These are phyloP conservation scores for Xestia xanthographa DNA, from an alignment of 2,888 invertebrate genomes.

Conservation along the genomic window DNA sequence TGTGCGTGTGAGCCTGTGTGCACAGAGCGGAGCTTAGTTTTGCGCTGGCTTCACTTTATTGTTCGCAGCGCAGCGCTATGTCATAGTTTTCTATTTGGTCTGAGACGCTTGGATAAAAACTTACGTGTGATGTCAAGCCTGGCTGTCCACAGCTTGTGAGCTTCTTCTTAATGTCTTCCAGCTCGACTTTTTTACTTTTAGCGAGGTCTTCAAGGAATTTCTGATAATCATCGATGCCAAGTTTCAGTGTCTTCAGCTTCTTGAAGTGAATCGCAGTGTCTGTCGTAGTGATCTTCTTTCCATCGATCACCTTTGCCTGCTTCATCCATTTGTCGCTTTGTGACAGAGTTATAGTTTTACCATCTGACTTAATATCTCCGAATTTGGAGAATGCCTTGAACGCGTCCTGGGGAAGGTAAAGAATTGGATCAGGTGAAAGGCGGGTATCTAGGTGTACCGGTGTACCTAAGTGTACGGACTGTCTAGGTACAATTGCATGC, in stretches of 20 bases:
- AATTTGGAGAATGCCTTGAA: constrained; percentile 96
- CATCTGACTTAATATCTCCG: constrained; percentile 96
- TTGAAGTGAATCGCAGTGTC: constrained; percentile 97
- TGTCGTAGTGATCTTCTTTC: constrained; percentile 96
- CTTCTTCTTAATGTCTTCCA: constrained; percentile 95
- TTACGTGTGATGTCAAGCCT: constrained; percentile 89
- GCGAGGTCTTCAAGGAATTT: constrained; percentile 96
- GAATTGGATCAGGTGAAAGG: not conserved
- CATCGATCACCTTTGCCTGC: constrained; percentile 95
- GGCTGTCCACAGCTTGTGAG: constrained; percentile 95
- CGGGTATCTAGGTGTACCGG: not conserved
- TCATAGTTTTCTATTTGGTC: no score
- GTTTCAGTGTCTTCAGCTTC: constrained; percentile 95
- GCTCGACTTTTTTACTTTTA: constrained; percentile 95
- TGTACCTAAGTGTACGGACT: not conserved
- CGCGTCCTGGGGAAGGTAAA: constrained; percentile 91
- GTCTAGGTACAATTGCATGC: constrained; percentile 1
- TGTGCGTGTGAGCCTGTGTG: no score
- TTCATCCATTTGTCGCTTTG: constrained; percentile 99
- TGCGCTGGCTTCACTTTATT: no score
- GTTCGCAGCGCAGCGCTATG: no score
- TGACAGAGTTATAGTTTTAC: constrained; percentile 95
- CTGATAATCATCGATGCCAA: constrained; percentile 94
- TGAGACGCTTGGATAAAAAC: constrained; percentile 63
- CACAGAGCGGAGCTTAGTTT: no score